Conservation (phyloP, 1,140 invertebrate species). For the Thaumatotibia leucotreta region DNA sequence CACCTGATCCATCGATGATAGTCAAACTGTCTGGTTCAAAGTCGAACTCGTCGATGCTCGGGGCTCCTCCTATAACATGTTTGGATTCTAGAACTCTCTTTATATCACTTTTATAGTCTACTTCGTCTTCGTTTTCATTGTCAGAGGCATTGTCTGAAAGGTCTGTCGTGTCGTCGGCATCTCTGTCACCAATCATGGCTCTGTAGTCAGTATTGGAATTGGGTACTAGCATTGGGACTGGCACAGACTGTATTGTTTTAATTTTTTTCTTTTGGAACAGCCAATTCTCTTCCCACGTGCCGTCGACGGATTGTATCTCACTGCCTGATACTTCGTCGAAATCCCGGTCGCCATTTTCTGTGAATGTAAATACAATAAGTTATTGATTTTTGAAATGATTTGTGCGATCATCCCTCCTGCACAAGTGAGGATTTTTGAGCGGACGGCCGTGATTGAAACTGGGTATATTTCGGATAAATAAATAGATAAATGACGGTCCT, state of each 20-base stretch:
- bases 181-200: constrained; percentile 87
- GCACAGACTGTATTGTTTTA: constrained; percentile 78
- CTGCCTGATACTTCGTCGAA: constrained; percentile 69
- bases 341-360: constrained; percentile 60
- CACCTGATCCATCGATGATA: constrained; percentile 42
- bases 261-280: constrained; percentile 86
- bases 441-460: too few species aligned
- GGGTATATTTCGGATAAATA: too few species aligned
- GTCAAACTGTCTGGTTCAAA: constrained; percentile 66
- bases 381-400: too few species aligned
- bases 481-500: too few species aligned
- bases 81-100: constrained; percentile 78
- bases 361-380: constrained; percentile 23
- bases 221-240: constrained; percentile 88
- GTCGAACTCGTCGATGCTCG: constrained; percentile 54
- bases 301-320: constrained; percentile 68
- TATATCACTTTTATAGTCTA: constrained; percentile 76
- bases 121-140: constrained; percentile 81
- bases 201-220: constrained; percentile 85
- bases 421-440: too few species aligned
- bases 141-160: constrained; percentile 82
- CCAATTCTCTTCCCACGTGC: constrained; percentile 93
- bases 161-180: constrained; percentile 90
- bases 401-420: too few species aligned
- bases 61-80: constrained; percentile 78